Percentiles rank a stretch among this genome's conserved stretches.
phyloP scores from a whole-genome alignment of 2,113 vertebrate genomes.

The Nibea coibor region DNA sequence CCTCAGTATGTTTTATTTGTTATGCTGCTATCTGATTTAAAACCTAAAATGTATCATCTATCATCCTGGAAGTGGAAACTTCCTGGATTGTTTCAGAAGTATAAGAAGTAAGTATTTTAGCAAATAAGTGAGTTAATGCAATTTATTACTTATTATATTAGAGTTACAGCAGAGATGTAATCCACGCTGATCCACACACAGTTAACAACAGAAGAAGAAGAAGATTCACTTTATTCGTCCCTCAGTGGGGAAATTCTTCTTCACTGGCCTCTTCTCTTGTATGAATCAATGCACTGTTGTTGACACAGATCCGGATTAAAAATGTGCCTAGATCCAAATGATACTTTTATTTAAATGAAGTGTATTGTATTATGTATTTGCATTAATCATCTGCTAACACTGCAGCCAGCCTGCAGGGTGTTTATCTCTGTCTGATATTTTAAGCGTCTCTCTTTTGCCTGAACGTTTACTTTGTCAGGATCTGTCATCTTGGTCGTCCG shows the following conservation, averaged over 20 bases:
- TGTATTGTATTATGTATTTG: not conserved
- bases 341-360: not conserved
- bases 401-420: too few relatives aligned
- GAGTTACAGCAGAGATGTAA: not conserved
- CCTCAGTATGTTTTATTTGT: too few relatives aligned
- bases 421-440: not conserved
- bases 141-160: not conserved
- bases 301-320: not conserved
- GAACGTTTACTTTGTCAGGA: conserved; percentile 81
- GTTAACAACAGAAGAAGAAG: not conserved
- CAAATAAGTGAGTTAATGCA: not conserved
- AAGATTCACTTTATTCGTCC: too few relatives aligned
- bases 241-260: too few relatives aligned
- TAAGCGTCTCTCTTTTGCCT: not conserved
- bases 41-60: too few relatives aligned
- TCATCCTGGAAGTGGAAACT: too few relatives aligned
- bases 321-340: too few relatives aligned
- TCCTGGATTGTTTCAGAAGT: not conserved
- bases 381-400: not conserved
- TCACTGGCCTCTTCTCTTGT: not conserved
- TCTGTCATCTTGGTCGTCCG: conserved; percentile 95
- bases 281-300: not conserved
- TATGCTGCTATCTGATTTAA: too few relatives aligned
- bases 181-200: not conserved
- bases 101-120: not conserved